Base-by-base conservation (phyloP, 1,140 invertebrate genomes). In the Papilio polyxenes region DNA sequence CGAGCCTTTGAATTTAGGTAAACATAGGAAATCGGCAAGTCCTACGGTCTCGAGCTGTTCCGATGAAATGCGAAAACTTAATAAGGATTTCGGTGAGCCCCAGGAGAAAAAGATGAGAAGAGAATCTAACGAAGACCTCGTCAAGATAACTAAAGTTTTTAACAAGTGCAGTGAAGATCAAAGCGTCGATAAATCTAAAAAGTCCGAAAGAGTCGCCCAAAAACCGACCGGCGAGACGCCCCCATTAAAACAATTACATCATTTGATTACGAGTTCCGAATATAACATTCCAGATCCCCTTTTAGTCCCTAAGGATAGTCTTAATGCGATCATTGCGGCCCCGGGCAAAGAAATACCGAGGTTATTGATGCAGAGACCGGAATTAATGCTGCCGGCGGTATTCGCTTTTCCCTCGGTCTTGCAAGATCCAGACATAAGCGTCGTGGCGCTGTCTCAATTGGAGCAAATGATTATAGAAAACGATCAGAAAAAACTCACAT, bases 241-340 rank as follows among this genome's bases (percentile, higher is more conserved):
- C 89, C 96, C 97, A 1, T 89, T 97, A 9, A 96, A 96, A 75
- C 97, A 98, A 88, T 94, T 98, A 1, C 96, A 97, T 83, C 95
- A 96, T 88, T 91, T 98, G n/a, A 95, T 97, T 20, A 95, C 95
- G 59, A 96, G 96, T 84, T 95, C 96, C 1, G 96, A 96, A 62
- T 95, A 97, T 86, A 95, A 96, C 85, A 96, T 98, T 87, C 97
- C 97, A 13, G 97, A 98, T 95, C 97, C 97, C 13, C 93, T 98
- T 80, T 89, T 98, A 77, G 96, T 98, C 69, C 97, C 97, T 37
- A 96, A 97, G 88, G 96, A 97, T 87, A 95, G 96, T 85, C 90
- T 98, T 49, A 96, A 96, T 20, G 95, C 95, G 10, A 95, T 98
- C 17, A 92, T 97, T n/a, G 95, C 96, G 0, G 95, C 96, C 2